These are phyloP conservation scores for Trematocara nigrifrons DNA, from an alignment of 2,113 vertebrate species.

Conservation along the genomic window DNA sequence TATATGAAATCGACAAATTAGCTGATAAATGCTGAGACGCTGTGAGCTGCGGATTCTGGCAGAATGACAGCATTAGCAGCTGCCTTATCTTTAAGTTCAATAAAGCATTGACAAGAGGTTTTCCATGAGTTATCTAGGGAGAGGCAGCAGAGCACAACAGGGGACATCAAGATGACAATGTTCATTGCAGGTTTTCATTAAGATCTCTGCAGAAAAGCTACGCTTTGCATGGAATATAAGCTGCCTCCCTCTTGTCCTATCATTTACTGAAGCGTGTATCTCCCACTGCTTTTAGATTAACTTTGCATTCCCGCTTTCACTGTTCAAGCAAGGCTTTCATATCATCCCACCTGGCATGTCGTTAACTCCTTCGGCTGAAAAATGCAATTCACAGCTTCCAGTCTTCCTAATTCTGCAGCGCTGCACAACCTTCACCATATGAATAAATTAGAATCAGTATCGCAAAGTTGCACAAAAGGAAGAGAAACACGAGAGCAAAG, in stretches of 20 bases:
- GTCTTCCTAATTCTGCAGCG: conserved; percentile 44
- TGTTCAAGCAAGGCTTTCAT: conserved; percentile 43
- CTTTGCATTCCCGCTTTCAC: conserved; percentile 48
- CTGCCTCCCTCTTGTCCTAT: conserved; percentile 25
- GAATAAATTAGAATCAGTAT: conserved; percentile 55
- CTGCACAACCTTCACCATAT: conserved; percentile 9
- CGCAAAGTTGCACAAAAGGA: background rate
- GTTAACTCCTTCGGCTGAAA: conserved; percentile 53
- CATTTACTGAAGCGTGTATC: conserved; percentile 12
- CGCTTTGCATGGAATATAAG: conserved; percentile 23
- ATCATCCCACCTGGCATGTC: conserved; percentile 53
- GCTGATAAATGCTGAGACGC: conserved; percentile 4
- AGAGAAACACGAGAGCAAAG: conserved; percentile 9
- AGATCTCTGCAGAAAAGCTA: conserved; percentile 37
- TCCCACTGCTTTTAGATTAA: conserved; percentile 58
- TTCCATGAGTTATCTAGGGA: conserved; percentile 35
- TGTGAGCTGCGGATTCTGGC: background rate
- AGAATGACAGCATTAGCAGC: conserved; percentile 16
- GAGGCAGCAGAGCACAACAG: conserved; percentile 37
- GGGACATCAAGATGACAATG: conserved; percentile 45
- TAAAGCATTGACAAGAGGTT: conserved; percentile 41
- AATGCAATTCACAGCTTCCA: conserved; percentile 57
- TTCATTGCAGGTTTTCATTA: conserved; percentile 53
- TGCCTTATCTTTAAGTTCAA: conserved; percentile 44
- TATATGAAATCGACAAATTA: conserved; percentile 19